Evolutionary conservation across 2,113 vertebrate genomes (phyloP).

Genomic region (Callipepla squamata): DNA sequence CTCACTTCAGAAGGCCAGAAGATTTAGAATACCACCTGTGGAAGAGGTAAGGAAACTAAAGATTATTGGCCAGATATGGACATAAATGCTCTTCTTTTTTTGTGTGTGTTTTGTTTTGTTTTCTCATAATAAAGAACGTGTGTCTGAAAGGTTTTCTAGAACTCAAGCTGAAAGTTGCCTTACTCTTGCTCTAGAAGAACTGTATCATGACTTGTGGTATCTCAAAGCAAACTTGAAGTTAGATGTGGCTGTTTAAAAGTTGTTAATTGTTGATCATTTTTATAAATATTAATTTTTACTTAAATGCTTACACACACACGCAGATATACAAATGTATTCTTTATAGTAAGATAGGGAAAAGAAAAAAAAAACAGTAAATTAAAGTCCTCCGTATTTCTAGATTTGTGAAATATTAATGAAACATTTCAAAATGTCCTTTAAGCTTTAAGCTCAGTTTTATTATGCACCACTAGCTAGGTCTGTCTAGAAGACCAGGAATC

Average conservation of each 20-base stretch:
- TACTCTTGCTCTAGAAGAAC: background rate
- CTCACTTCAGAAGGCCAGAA: background rate
- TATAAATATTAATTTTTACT: background rate
- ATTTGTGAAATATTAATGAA: background rate
- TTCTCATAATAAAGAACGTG: background rate
- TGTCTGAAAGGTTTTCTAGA: background rate
- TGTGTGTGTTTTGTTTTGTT: background rate
- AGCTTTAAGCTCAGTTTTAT: background rate
- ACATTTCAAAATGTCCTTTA: background rate
- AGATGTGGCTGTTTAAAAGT: background rate
- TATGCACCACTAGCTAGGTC: background rate
- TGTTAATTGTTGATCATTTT: background rate
- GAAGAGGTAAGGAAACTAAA: background rate
- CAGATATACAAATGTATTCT: background rate
- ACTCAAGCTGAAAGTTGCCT: background rate
- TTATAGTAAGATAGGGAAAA: background rate
- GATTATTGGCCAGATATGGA: background rate
- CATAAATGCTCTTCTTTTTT: background rate
- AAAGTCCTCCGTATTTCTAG: background rate
- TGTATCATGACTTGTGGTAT: background rate
- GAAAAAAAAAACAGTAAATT: background rate
- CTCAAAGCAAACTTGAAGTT: background rate
- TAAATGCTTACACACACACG: background rate
- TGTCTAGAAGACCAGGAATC: background rate
- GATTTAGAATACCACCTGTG: background rate